A percentile compares a stretch with the other conserved stretches of the same genome.
These are phyloP conservation scores for Ramphastos sulfuratus DNA, from an alignment of 2,113 vertebrate genomes.

Conservation along the genomic window DNA sequence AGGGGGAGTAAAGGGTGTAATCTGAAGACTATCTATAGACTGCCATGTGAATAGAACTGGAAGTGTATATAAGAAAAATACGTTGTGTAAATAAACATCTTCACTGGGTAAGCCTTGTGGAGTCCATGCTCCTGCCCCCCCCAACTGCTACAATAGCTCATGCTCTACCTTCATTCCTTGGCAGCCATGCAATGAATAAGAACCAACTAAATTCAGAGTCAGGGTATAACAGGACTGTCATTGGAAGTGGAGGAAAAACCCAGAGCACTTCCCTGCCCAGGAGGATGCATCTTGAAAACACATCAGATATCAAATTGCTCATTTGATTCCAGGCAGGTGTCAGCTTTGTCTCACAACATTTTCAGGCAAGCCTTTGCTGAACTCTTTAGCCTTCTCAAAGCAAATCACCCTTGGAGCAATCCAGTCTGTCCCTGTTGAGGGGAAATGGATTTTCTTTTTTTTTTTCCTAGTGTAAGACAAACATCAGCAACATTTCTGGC, in stretches of 20 bases:
- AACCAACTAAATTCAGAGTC: neutral
- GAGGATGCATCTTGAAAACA: neutral
- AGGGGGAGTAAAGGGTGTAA: too few relatives aligned
- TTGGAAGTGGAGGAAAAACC: neutral
- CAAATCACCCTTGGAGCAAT: neutral
- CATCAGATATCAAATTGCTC: neutral
- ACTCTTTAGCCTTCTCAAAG: neutral
- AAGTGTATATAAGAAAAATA: too few relatives aligned
- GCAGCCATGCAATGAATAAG: neutral
- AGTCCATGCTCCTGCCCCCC: too few relatives aligned
- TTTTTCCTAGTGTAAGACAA: neutral
- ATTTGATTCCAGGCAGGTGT: neutral
- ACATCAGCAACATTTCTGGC: neutral
- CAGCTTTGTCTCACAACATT: neutral
- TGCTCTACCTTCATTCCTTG: neutral
- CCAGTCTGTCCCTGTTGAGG: neutral
- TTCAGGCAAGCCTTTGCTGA: neutral
- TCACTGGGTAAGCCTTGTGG: too few relatives aligned
- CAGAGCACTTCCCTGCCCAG: neutral
- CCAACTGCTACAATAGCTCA: neutral
- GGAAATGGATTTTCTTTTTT: neutral
- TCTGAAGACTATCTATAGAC: too few relatives aligned
- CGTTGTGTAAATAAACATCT: too few relatives aligned
- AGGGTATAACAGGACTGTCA: fast-evolving
- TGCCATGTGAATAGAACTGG: too few relatives aligned